phyloP scores from a whole-genome alignment of 1,140 invertebrate species.

The Oryctes rhinoceros region DNA sequence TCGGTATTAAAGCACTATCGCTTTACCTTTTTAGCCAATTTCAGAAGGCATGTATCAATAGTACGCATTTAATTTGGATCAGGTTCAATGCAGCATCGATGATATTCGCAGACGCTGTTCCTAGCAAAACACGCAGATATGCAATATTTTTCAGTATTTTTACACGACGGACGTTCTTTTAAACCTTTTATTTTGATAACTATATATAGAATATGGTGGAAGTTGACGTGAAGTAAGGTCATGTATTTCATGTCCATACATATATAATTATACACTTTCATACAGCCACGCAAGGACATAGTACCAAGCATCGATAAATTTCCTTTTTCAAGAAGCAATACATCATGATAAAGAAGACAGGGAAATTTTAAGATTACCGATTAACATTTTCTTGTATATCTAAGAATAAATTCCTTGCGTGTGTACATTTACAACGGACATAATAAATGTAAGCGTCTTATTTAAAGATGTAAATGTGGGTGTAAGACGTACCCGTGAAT shows the following conservation, averaged over 20 bases:
- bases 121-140: no score
- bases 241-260: not conserved
- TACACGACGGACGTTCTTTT: no score
- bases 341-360: constrained; percentile 19
- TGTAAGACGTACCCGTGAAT: not conserved
- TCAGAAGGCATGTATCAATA: no score
- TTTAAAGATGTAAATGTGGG: constrained; percentile 17
- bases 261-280: no score
- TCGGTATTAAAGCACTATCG: no score
- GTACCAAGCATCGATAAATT: not conserved
- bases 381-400: constrained; percentile 32
- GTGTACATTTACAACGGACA: not conserved
- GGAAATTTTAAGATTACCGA: not conserved
- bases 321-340: constrained; percentile 1
- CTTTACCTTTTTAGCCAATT: no score
- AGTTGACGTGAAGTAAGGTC: not conserved
- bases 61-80: no score
- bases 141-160: no score
- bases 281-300: not conserved
- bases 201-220: not conserved
- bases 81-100: no score
- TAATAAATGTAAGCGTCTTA: constrained; percentile 15
- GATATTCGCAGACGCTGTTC: no score
- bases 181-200: no score
- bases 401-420: constrained; percentile 16